These are phyloP conservation scores for Danionella dracula DNA, from an alignment of 2,797 vertebrate genomes.

Conservation along the genomic window DNA sequence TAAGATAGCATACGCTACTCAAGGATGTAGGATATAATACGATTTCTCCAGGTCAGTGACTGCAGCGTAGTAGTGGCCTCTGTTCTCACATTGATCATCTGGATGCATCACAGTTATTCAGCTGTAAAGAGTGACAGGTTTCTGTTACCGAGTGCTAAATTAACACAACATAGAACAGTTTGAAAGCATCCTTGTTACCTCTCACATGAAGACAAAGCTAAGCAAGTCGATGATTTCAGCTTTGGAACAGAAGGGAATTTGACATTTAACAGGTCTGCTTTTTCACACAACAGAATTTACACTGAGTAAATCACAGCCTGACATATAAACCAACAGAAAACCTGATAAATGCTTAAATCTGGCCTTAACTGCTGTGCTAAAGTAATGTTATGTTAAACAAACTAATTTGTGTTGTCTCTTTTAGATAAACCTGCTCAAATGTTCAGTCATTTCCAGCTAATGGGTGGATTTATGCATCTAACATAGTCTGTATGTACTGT, in stretches of 20 bases:
- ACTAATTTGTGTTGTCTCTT: no score
- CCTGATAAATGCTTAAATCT: conserved; percentile 32
- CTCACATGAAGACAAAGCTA: conserved; percentile 8
- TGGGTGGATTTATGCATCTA: no score
- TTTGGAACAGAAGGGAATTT: conserved; percentile 67
- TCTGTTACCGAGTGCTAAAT: not conserved
- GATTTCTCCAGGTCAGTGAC: conserved; percentile 9
- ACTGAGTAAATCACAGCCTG: conserved; percentile 52
- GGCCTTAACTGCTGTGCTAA: conserved; percentile 11
- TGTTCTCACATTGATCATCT: not conserved
- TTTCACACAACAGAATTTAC: conserved; percentile 73
- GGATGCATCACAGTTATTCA: not conserved
- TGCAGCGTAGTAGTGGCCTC: not conserved
- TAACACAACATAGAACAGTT: conserved; percentile 9
- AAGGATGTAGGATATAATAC: conserved; percentile 7
- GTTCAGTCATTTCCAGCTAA: no score
- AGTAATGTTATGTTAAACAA: no score
- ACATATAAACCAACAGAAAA: conserved; percentile 38
- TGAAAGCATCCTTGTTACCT: not conserved
- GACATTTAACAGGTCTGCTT: conserved; percentile 75
- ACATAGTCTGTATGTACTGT: no score
- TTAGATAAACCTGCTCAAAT: no score
- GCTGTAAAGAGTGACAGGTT: not conserved
- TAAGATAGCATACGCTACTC: not conserved
- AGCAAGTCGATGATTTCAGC: conserved; percentile 52